Evolutionary conservation across 2,888 invertebrate genomes (phyloP).

Genomic region (Philonicus albiceps): DNA sequence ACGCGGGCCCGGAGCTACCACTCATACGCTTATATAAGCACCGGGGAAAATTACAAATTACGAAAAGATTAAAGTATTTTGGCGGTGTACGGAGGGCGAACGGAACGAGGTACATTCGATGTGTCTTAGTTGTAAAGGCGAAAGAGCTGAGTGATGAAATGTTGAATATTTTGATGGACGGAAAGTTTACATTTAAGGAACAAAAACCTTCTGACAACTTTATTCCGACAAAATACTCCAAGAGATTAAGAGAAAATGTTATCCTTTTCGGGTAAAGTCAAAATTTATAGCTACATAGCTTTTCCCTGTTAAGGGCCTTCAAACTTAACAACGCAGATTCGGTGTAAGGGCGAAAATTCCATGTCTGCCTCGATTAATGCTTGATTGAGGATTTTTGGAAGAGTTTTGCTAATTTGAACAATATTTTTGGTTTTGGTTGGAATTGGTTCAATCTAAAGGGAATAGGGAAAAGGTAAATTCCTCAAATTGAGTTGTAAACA

Average conservation of each 20-base stretch:
- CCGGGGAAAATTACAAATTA: not conserved
- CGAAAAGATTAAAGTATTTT: slow-evolving; percentile 12
- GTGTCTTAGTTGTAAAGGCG: not conserved
- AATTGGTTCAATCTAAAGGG: not conserved
- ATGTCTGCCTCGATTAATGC: not conserved
- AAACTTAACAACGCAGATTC: not conserved
- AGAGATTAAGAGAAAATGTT: not conserved
- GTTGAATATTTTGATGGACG: not conserved
- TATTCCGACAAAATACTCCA: not conserved
- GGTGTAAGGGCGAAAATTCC: not conserved
- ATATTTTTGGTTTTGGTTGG: not conserved
- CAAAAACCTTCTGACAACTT: slow-evolving; percentile 8
- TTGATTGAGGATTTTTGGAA: not conserved
- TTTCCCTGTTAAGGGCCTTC: not conserved
- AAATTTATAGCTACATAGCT: not conserved
- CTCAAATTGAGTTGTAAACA: not conserved
- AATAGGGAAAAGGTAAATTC: not conserved
- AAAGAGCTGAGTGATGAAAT: not conserved
- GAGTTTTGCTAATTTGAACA: not conserved
- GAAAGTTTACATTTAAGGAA: not conserved
- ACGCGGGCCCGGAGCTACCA: not conserved
- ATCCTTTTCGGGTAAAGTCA: not conserved
- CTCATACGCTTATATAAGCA: not conserved
- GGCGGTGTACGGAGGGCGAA: not conserved
- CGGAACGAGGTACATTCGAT: not conserved